Base-by-base conservation (phyloP, 1,140 invertebrate genomes). In the Telenomus remus region DNA sequence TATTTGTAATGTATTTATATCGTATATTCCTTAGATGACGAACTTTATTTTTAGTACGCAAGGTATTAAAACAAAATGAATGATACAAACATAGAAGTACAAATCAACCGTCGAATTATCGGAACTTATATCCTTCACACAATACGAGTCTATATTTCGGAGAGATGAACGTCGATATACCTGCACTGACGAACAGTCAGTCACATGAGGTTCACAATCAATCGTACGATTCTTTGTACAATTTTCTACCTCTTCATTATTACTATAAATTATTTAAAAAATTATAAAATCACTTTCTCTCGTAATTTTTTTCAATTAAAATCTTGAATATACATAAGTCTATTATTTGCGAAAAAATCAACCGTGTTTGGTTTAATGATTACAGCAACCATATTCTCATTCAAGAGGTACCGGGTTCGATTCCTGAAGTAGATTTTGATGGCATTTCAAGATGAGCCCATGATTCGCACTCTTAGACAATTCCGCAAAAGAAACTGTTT, bases 71-170 rank as follows among this genome's bases (percentile, higher is more conserved):
- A 44, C 15, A 33, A 56, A 50, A 43, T 35, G 11, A 46, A 33
- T 27, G 42, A 59, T 47, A 48, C 60, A 14, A 60, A 54, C 14
- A 34, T 42, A 61, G 51, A 43, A 43, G 13, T 14, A 48, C 55
- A 46, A 57, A 53, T 70, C 13, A 19, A 71, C 53, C 56, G 43
- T 63, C 56, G 54, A 39, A 63, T 71, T 71, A 63, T 34, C 14
- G 9, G 34, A 16, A 61, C 51, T 59, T 27, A 27, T 46, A 60
- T 48, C 44, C 11, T 69, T 15, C 42, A 6, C 50, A 69, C 65
- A 69, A 61, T 70, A 42, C 57, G 55, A 70, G 51, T 70, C 57
- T 55, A 69, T n/a, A n/a, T 69, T 69, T 42, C 16, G n/a, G 12
- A 69, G 54, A 69, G 55, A 60, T 46, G 49, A 54, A 16, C 33